A percentile compares a stretch with the other conserved stretches of the same genome.
Evolutionary conservation across 2,797 vertebrate genomes (phyloP).

Genomic region (Clarias fuscus): DNA sequence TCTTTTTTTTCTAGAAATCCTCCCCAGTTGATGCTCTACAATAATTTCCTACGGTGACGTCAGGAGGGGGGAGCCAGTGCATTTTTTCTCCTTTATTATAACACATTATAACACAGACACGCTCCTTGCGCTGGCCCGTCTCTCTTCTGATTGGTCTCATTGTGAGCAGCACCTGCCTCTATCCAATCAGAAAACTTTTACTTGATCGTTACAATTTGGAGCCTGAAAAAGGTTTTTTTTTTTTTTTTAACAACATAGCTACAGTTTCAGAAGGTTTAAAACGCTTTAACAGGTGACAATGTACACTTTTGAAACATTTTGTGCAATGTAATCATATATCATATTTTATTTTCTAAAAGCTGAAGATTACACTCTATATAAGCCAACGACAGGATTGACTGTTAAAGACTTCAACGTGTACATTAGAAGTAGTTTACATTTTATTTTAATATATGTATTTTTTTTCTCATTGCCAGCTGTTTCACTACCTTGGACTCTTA

Average conservation of each 20-base stretch:
- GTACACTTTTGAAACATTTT: neutral
- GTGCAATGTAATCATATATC: neutral
- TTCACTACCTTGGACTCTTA: neutral
- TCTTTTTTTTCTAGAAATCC: constrained; percentile 77
- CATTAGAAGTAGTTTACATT: neutral
- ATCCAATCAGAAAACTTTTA: constrained; percentile 81
- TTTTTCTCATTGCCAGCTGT: neutral
- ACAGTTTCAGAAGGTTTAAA: constrained; percentile 42
- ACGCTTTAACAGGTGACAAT: constrained; percentile 4
- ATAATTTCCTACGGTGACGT: constrained; percentile 94
- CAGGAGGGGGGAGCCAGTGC: constrained; percentile 75
- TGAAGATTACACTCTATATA: neutral
- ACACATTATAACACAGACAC: constrained; percentile 61
- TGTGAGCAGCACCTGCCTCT: constrained; percentile 69
- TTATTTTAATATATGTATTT: neutral
- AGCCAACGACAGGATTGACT: neutral
- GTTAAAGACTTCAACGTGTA: neutral
- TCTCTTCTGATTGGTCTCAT: constrained; percentile 80
- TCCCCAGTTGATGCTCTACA: constrained; percentile 84
- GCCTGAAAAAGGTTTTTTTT: constrained; percentile 71
- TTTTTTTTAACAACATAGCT: constrained; percentile 41
- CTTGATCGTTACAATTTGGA: constrained; percentile 70
- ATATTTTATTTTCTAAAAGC: neutral
- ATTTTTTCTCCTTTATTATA: constrained; percentile 81
- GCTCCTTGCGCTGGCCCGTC: constrained; percentile 68